A percentile compares a stretch with the other conserved stretches of the same genome.
Conservation (phyloP, 1,140 invertebrate genomes). For the Drosophila tropicalis region DNA sequence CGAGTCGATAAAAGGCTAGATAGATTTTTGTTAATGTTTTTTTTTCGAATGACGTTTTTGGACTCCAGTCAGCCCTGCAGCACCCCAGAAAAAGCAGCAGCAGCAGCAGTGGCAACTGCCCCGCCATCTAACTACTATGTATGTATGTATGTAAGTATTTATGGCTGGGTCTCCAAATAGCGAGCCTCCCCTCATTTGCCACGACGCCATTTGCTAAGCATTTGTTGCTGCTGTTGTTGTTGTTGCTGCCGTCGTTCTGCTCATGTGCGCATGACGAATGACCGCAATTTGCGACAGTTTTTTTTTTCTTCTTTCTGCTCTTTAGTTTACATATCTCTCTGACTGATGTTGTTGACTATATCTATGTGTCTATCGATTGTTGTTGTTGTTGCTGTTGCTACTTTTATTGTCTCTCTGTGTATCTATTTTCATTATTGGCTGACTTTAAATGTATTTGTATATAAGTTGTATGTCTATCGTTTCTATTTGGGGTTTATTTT, state of each 20-base stretch:
- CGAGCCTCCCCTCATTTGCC: conserved; percentile 47
- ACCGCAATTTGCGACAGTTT: conserved; percentile 82
- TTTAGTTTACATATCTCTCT: conserved; percentile 60
- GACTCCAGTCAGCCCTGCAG: background rate
- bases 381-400: conserved; percentile 21
- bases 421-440: conserved; percentile 72
- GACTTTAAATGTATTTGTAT: conserved; percentile 56
- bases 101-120: background rate
- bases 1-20: conserved; percentile 25
- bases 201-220: conserved; percentile 72
- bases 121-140: background rate
- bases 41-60: conserved; percentile 3
- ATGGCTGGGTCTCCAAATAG: conserved; percentile 4
- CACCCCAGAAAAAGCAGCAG: background rate
- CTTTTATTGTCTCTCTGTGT: conserved; percentile 37
- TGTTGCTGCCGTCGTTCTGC: conserved; percentile 63
- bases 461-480: conserved; percentile 20
- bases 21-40: conserved; percentile 35
- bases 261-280: conserved; percentile 82
- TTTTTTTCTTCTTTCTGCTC: conserved; percentile 52
- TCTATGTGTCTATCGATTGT: conserved; percentile 43
- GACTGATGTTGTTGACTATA: conserved; percentile 66
- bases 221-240: conserved; percentile 42
- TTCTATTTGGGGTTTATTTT: conserved; percentile 14
- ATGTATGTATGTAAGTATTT: too few relatives aligned